These are phyloP conservation scores for Esox niger DNA, from an alignment of 2,113 vertebrate genomes.

Conservation along the genomic window DNA sequence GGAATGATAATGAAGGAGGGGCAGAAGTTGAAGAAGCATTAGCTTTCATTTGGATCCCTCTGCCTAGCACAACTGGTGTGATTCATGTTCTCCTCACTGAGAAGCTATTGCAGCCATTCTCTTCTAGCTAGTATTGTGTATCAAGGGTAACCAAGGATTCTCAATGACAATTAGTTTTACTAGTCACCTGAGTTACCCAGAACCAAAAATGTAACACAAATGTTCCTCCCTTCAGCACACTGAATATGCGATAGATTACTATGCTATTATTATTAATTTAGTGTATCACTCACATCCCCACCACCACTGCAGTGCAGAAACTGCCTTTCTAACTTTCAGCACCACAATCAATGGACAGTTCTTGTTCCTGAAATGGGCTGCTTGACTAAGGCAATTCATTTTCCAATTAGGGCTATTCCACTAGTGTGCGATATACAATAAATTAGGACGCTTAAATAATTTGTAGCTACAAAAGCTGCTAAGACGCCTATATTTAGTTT, in stretches of 20 bases:
- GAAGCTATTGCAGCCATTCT: neutral
- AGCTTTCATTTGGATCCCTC: slow-evolving; percentile 4
- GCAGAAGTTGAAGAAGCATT: slow-evolving; percentile 1
- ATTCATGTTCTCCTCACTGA: neutral
- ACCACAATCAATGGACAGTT: neutral
- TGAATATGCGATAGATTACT: too few relatives aligned
- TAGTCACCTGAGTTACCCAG: too few relatives aligned
- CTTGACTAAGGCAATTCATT: neutral
- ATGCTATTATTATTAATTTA: too few relatives aligned
- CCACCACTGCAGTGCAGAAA: neutral
- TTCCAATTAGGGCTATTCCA: too few relatives aligned
- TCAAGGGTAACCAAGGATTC: neutral
- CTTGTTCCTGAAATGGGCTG: neutral
- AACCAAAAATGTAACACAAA: too few relatives aligned
- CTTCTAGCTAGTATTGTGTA: neutral
- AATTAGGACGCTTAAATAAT: neutral
- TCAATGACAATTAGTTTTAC: neutral
- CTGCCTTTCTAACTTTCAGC: neutral
- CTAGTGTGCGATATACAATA: neutral
- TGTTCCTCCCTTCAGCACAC: too few relatives aligned
- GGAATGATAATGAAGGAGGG: slow-evolving; percentile 14
- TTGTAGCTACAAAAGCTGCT: neutral
- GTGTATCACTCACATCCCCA: neutral
- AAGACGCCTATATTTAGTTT: neutral
- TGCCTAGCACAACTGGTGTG: neutral